phyloP scores from a whole-genome alignment of 2,113 vertebrate species.

The Macquaria ambigua region DNA sequence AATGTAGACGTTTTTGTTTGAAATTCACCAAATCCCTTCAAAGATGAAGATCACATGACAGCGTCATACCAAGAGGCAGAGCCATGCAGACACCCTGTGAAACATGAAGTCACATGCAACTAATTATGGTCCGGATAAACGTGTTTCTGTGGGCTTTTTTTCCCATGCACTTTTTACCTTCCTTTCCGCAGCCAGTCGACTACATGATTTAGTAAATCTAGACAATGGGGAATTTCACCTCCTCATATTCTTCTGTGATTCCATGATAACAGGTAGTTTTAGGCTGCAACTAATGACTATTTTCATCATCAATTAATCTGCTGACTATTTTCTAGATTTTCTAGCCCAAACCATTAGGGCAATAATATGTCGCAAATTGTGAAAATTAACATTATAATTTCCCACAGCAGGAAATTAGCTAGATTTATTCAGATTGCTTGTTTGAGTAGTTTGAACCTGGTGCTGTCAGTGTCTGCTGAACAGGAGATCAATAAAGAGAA shows the following conservation, averaged over 20 bases:
- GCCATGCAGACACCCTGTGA: constrained; percentile 35
- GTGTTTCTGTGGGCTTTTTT: constrained; percentile 10
- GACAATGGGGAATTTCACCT: background rate
- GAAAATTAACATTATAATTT: background rate
- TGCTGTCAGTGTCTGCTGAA: too few species aligned
- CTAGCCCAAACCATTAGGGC: background rate
- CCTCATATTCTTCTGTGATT: background rate
- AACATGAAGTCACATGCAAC: constrained; percentile 67
- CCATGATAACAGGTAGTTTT: background rate
- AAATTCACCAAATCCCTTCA: constrained; percentile 44
- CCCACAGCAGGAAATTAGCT: background rate
- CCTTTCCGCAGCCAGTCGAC: background rate
- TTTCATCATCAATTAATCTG: background rate
- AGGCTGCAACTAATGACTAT: background rate
- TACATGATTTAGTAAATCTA: background rate
- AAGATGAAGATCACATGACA: constrained; percentile 57
- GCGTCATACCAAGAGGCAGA: constrained; percentile 24
- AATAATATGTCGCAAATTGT: background rate
- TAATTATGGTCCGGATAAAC: constrained; percentile 49
- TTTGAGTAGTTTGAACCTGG: too few species aligned
- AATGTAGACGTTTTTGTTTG: constrained; percentile 13
- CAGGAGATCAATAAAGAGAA: too few species aligned
- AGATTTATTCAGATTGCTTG: background rate
- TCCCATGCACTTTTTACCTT: constrained; percentile 20
- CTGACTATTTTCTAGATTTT: background rate